Evolutionary conservation across 2,113 vertebrate species (phyloP), one percentile per base, ranked within the genome.

Genomic region (Solea solea): DNA sequence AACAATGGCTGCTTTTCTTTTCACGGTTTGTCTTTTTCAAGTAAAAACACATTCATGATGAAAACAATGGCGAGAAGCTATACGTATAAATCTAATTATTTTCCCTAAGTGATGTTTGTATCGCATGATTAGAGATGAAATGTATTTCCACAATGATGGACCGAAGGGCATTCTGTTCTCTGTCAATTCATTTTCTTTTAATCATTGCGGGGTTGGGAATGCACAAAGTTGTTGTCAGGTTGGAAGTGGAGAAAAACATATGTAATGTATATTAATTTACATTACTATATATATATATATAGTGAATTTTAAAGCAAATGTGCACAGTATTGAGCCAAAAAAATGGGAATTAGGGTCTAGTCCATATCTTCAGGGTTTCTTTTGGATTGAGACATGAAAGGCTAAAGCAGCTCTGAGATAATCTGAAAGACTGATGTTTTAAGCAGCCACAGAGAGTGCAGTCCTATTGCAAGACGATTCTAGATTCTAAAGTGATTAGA

Each of bases 281-380:
- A 9, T 44, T 1, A n/a, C n/a, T n/a, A n/a, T n/a, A n/a, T n/a
- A n/a, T 44, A 40, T 42, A 5, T 59, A 13, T 41, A 42, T 16
- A 21, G 34, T 49, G 14, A 42, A 15, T 69, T 14, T 40, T 41
- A 44, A n/a, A 10, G 7, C 46, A 50, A 8, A 45, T 51, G 14
- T 50, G 12, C 8, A 46, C n/a, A 16, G 11, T 63, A 41, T 21
- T 7, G 10, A 55, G 28, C 28, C 9, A 45, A 68, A 72, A 70
- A 42, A 55, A 74, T 76, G 82, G 72, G 81, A 68, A 80, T 88
- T 88, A 86, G 46, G 15, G 64, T 86, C 82, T 72, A 67, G 46
- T 89, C 81, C 52, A 80, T 89, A 88, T 88, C 74, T 91, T 90
- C 88, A 92, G 91, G 78, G 70, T 51, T 68, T 73, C 13, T 59